These are phyloP conservation scores for Agrochola litura DNA, from an alignment of 2,888 invertebrate genomes.

Conservation along the genomic window DNA sequence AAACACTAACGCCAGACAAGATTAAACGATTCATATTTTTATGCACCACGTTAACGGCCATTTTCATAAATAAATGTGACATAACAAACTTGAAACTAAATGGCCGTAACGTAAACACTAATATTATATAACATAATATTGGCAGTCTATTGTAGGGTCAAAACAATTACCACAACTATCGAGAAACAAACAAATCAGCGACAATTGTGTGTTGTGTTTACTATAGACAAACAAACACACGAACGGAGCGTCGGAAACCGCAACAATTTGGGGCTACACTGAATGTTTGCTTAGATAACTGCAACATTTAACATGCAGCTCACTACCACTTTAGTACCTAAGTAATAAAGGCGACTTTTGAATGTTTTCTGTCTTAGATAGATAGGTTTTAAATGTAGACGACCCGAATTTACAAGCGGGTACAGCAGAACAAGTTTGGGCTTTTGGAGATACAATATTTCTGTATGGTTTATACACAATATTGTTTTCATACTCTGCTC, in stretches of 20 bases:
- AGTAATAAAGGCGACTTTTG: slow-evolving; percentile 54
- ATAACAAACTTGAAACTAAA: slow-evolving; percentile 16
- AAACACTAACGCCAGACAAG: neutral
- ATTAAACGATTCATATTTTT: neutral
- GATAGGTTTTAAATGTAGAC: slow-evolving; percentile 67
- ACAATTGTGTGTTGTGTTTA: slow-evolving; percentile 79
- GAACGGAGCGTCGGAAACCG: slow-evolving; percentile 75
- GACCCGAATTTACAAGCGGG: slow-evolving; percentile 79
- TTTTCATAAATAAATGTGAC: neutral
- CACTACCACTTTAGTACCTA: slow-evolving; percentile 12
- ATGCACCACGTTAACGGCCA: neutral
- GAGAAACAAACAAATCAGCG: slow-evolving; percentile 80
- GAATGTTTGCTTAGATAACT: slow-evolving; percentile 83
- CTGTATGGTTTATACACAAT: slow-evolving; percentile 70
- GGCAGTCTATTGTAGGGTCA: slow-evolving; percentile 55
- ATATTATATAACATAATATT: slow-evolving; percentile 44
- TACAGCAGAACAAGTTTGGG: slow-evolving; percentile 72
- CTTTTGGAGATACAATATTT: slow-evolving; percentile 76
- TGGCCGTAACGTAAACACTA: neutral
- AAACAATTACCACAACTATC: slow-evolving; percentile 68
- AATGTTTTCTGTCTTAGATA: slow-evolving; percentile 6
- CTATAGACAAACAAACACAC: slow-evolving; percentile 75
- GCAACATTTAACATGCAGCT: slow-evolving; percentile 64
- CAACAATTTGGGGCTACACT: slow-evolving; percentile 81
- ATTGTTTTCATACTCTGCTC: slow-evolving; percentile 46